Base-by-base conservation (phyloP, 2,113 vertebrate genomes). In the Lasiurus borealis region DNA sequence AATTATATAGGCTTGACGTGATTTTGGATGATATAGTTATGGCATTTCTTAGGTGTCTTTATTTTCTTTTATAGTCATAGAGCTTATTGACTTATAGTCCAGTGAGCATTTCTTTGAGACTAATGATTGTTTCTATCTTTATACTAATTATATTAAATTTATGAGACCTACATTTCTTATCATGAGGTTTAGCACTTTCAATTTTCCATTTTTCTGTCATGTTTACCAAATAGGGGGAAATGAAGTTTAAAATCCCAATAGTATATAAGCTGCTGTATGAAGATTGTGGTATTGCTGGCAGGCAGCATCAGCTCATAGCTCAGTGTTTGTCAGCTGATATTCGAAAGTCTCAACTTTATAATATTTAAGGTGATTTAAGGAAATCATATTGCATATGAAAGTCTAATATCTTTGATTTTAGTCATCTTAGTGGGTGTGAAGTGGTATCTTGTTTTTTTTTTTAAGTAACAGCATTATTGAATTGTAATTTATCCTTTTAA, bases 181-280 rank as follows among this genome's bases (percentile, higher is more conserved):
- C 73, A 62, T 23, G 36, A 71, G 44, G 82, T 87, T 96, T 92
- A 90, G 34, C 34, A 90, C 50, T 89, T 88, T 85, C 3, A 86
- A 76, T 94, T 94, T 96, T 92, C 48, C 64, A 27, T 94, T 95
- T 93, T 72, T 29, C 15, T 64, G 34, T 73, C 31, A 75, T 85
- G 27, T 85, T 96, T 96, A 82, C 40, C 73, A 78, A 95, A 66
- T 88, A 80, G 89, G n/a, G 46, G 21, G 69, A 89, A 88, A 92
- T 68, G 54, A 64, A 78, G 77, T 88, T 9, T 83, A 86, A 96
- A 76, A 89, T 78, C 13, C 13, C 34, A 57, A 29, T 54, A 82
- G 14, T 68, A 10, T 78, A 34, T 89, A 69, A 72, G 6, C 68
- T 87, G 44, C 46, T 85, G 16, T 57, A 40, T 54, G 68, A 75